These are phyloP conservation scores for Corythucha ciliata DNA, from an alignment of 2,888 invertebrate species.

Conservation along the genomic window DNA sequence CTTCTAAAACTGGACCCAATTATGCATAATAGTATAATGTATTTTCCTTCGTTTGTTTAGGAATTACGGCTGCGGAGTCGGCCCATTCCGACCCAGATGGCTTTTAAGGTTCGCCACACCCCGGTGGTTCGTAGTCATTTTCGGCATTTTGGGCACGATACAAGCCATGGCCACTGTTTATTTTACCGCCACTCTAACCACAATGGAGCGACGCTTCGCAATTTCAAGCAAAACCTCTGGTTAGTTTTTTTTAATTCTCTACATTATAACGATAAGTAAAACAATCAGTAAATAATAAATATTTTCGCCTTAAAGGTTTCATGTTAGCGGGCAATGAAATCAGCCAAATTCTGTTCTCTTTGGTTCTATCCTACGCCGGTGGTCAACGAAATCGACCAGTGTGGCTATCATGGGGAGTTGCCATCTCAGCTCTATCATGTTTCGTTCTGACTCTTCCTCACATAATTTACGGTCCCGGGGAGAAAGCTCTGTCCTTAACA, in stretches of 20 bases:
- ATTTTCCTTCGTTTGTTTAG: too few relatives aligned
- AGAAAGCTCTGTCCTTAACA: slow-evolving; percentile 45
- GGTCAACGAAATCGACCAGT: slow-evolving; percentile 57
- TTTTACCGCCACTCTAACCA: slow-evolving; percentile 54
- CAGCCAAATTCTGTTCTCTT: slow-evolving; percentile 54
- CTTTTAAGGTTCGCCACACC: slow-evolving; percentile 50
- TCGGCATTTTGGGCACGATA: slow-evolving; percentile 53
- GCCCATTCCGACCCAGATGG: slow-evolving; percentile 49
- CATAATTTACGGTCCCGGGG: slow-evolving; percentile 52
- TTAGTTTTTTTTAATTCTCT: slow-evolving; percentile 37
- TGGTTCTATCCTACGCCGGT: slow-evolving; percentile 54
- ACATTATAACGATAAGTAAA: neutral
- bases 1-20: too few relatives aligned
- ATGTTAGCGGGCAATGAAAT: slow-evolving; percentile 61
- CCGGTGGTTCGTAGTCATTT: slow-evolving; percentile 50
- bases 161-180: slow-evolving; percentile 59
- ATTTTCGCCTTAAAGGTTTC: slow-evolving; percentile 44
- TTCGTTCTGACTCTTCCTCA: slow-evolving; percentile 53
- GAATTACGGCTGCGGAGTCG: slow-evolving; percentile 47
- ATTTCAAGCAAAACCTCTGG: slow-evolving; percentile 58
- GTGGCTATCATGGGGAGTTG: slow-evolving; percentile 57
- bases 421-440: slow-evolving; percentile 52
- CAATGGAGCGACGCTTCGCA: slow-evolving; percentile 56
- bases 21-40: too few relatives aligned
- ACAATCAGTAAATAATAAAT: neutral